Conservation (phyloP, 2,113 vertebrate species). For the Peucedramus taeniatus region DNA sequence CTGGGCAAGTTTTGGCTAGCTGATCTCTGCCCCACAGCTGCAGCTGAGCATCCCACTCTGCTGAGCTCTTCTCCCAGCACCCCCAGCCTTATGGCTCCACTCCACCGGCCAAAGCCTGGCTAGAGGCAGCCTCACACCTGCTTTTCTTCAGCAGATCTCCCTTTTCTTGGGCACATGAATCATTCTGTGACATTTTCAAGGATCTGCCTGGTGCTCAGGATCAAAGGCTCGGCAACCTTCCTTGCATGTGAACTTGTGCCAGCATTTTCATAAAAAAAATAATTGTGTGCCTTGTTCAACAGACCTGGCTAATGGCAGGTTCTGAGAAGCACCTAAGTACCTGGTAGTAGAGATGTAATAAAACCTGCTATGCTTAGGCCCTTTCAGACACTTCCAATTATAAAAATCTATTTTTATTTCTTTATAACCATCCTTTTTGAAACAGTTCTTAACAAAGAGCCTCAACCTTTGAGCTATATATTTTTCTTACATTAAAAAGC, state of each 20-base stretch:
- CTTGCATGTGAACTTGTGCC: constrained; percentile 24
- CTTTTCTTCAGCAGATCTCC: constrained; percentile 47
- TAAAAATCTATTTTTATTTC: constrained; percentile 33
- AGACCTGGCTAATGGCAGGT: constrained; percentile 59
- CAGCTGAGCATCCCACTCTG: not conserved
- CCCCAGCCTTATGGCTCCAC: not conserved
- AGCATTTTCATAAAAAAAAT: constrained; percentile 18
- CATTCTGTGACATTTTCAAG: constrained; percentile 58
- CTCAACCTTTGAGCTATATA: not conserved
- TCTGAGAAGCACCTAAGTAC: constrained; percentile 55
- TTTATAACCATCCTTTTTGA: constrained; percentile 6
- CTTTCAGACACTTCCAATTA: constrained; percentile 51
- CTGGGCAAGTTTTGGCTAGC: not conserved
- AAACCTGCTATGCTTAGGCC: constrained; percentile 37
- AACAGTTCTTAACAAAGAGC: not conserved
- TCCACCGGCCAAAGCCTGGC: not conserved
- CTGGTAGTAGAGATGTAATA: constrained; percentile 40
- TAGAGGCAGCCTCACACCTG: constrained; percentile 8
- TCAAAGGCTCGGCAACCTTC: constrained; percentile 53
- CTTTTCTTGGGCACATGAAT: constrained; percentile 44
- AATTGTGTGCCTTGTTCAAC: not conserved
- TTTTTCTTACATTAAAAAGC: not conserved
- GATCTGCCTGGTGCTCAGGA: not conserved
- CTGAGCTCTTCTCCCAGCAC: not conserved
- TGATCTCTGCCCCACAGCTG: not conserved